Evolutionary conservation across 2,888 invertebrate species (phyloP), one percentile per base, ranked within the genome.

Genomic region (Drosophila melanosoma): DNA sequence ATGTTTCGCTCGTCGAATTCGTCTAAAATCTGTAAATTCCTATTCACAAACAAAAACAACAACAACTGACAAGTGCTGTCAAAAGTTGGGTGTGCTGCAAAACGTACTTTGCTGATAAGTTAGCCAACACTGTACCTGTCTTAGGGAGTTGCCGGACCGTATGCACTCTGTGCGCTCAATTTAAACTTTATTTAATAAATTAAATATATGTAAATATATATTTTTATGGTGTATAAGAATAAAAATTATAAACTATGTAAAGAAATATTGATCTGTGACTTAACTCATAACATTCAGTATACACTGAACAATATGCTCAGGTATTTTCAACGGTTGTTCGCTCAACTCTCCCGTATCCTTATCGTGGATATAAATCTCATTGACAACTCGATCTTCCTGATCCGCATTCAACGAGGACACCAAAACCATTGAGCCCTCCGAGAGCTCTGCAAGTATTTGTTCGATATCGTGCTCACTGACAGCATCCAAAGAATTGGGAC

Each of bases 341-440:
- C 90, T 90, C 20, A 93, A 62, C 23, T 91, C 87, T 0, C 91
- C 92, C 10, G 92, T 92, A 57, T 86, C 77, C 64, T 90, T 91
- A 65, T 91, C 90, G 63, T 92, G 81, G 74, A 92, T 90, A 69
- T 92, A 93, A 65, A 93, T 92, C 80, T 93, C 93, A 80, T 93
- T 91, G 29, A 92, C 70, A 36, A 90, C 85, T 58, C 86, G 88
- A 80, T 92, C 89, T 8, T 89, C 79, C 65, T 91, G 81, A 15
- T 88, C 85, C 0, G 91, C 82, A 83, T 93, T 91, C 38, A 91
- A 70, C 17, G 92, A 91, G 15, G 92, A 91, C 11, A 93, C 93
- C n/a, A 93, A 82, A 3, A 92, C 93, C 72, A 93, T 78, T 7
- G 92, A 90, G 23, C 93, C 93, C 42, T 92, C 90, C 1, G 91